Evolutionary conservation across 2,113 vertebrate species (phyloP).

Genomic region (Calyptommatus sinebrachiatus): DNA sequence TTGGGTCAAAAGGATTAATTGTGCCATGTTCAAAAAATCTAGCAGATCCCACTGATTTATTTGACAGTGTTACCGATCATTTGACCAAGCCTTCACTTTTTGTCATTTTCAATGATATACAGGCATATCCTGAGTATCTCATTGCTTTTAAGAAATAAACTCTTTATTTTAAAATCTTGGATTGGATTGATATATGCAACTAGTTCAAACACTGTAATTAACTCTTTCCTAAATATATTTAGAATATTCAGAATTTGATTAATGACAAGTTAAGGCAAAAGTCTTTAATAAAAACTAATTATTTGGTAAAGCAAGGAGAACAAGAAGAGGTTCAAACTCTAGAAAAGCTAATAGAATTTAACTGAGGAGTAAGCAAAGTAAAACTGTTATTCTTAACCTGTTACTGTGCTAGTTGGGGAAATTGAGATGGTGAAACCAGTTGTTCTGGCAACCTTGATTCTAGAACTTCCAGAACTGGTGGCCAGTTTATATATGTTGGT

Average conservation of each 20-base stretch:
- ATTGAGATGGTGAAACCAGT: background rate
- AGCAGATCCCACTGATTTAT: constrained; percentile 62
- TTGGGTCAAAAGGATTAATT: constrained; percentile 39
- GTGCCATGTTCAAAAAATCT: constrained; percentile 61
- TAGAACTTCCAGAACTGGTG: background rate
- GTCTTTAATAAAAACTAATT: background rate
- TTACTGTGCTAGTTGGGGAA: background rate
- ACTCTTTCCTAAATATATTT: no score
- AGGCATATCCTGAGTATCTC: constrained; percentile 83
- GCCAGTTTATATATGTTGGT: background rate
- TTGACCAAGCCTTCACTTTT: constrained; percentile 59
- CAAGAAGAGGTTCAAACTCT: background rate
- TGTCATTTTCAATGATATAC: constrained; percentile 76
- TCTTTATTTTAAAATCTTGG: background rate
- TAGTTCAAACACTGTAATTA: no score
- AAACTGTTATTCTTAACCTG: no score
- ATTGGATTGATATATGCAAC: no score
- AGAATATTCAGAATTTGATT: background rate
- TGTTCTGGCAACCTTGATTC: background rate
- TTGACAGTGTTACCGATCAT: constrained; percentile 74
- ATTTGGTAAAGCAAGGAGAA: background rate
- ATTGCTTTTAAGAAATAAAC: constrained; percentile 72
- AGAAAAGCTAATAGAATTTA: background rate
- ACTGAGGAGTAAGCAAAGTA: background rate
- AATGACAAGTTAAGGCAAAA: background rate